Percentiles rank a stretch among this genome's conserved stretches.
These are phyloP conservation scores for Homalodisca vitripennis DNA, from an alignment of 1,140 invertebrate species.

Conservation along the genomic window DNA sequence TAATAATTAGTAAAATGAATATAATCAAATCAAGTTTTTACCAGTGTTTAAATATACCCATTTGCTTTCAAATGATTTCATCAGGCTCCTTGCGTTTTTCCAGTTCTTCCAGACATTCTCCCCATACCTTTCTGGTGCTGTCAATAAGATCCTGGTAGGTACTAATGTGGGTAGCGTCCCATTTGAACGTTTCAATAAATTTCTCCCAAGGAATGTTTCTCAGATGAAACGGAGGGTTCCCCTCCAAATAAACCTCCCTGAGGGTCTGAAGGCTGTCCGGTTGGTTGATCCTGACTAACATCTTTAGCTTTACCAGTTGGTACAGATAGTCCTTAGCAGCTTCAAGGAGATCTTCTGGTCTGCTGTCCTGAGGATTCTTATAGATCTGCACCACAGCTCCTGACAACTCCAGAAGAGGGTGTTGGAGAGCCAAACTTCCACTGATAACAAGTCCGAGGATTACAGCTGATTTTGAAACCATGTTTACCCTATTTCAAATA, in stretches of 20 bases:
- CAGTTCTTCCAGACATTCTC: neutral
- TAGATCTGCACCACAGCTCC: neutral
- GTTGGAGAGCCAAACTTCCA: neutral
- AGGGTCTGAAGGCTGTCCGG: neutral
- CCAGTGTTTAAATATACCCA: too few species aligned
- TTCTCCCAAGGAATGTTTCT: neutral
- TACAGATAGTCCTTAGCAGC: neutral
- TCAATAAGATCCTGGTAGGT: neutral
- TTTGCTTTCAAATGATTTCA: neutral
- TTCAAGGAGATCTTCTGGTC: neutral
- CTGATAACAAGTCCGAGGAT: too few species aligned
- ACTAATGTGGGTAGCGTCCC: neutral
- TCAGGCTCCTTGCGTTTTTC: slow-evolving; percentile 5
- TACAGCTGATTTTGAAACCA: too few species aligned
- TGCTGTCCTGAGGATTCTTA: neutral
- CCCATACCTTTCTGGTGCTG: neutral
- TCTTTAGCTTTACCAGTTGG: neutral
- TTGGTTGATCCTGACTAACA: neutral
- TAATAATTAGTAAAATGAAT: too few species aligned
- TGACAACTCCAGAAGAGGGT: neutral
- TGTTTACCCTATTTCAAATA: too few species aligned
- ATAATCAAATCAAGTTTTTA: too few species aligned
- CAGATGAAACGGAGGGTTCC: neutral
- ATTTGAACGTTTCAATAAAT: neutral
- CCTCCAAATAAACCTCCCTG: neutral